Evolutionary conservation across 2,797 vertebrate genomes (phyloP), one percentile per base, ranked within the genome.

Genomic region (Potorous gilbertii): DNA sequence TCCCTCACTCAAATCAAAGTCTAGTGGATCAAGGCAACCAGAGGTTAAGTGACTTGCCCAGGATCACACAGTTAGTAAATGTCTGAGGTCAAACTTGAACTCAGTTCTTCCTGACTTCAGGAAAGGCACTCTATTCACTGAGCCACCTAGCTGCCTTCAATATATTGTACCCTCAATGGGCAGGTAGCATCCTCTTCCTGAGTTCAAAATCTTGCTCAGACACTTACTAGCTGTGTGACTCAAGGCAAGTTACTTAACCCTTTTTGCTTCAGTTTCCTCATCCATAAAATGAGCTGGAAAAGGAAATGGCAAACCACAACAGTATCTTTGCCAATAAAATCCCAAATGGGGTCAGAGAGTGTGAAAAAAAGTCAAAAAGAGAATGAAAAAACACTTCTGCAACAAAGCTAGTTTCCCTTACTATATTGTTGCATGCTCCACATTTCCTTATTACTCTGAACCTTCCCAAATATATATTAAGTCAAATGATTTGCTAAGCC

Each of bases 31-130:
- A 74, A 74, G 34, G 55, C 31, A 95, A 90, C 95, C 94, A 97
- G 96, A 95, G 93, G 92, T 87, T 13, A 93, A 96, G 93, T 52
- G 90, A 54, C 56, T 93, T 54, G 50, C 93, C 93, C 56, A 95
- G 96, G 59, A 81, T 87, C 90, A 92, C 94, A 93, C 54, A 57
- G 93, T 56, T 57, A 56, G 52, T 87, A 94, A 62, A 92, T 34
- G 87, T 90, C 3, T 40, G 34, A 2, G 11, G 0, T n/a, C 55
- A 66, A 11, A 27, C 56, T 52, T 93, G 90, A 21, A 31, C 16
- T 56, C 55, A 81, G 18, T 0, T 81, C n/a, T 81, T 81, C 66
- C n/a, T 81, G n/a, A 81, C n/a, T 81, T 18, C 66, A 46, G n/a
- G n/a, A 18, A 8, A 40, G n/a, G 66, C 28, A 46, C 16, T 81